Base-by-base conservation (phyloP, 30 jellyfish, hydroid and myxozoan species). In the Aurelia aurita complex sp. Pacific region DNA sequence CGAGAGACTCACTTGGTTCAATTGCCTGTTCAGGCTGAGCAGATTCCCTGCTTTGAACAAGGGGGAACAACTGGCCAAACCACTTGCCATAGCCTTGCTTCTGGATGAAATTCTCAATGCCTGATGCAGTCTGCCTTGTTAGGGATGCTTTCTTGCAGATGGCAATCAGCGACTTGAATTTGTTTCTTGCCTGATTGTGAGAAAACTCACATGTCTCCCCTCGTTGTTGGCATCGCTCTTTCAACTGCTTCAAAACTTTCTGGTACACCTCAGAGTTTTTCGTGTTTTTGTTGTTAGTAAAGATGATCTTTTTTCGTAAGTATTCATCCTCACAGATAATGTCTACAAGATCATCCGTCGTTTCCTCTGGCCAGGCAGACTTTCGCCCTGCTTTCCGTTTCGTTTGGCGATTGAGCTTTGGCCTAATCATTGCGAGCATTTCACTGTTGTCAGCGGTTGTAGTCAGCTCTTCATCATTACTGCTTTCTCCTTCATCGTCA, bases 141-240 rank as follows among this genome's bases (percentile, higher is more conserved):
- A 85, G 77, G 77, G 88, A 63, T 85, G 88, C 94, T 35, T 85
- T 85, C 74, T 85, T 85, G 65, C 94, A 85, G 38, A 72, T 73
- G 60, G 92, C 86, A 32, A 83, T 81, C 65, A 72, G 64, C 63
- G 92, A 80, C 42, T 83, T 83, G 68, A 72, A 83, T 50, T 73
- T 83, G 71, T 36, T 64, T 62, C 87, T 51, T 68, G 87, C 51
- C 74, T 83, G 92, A 38, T 81, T 87, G 75, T 69, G 87, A 43
- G 88, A 74, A 60, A 85, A 85, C 13, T 64, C 87, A 52, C 82
- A 84, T 10, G 75, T 64, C 50, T 71, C 87, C 65, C 74, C 74
- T 59, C 87, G 81, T 32, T 84, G 73, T 57, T 72, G 64, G 81
- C 75, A 84, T 73, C 93, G 17, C 40, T 84, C 81, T 64, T 64